These are phyloP conservation scores for Gryllus bimaculatus DNA, from an alignment of 1,140 invertebrate genomes.

Conservation along the genomic window DNA sequence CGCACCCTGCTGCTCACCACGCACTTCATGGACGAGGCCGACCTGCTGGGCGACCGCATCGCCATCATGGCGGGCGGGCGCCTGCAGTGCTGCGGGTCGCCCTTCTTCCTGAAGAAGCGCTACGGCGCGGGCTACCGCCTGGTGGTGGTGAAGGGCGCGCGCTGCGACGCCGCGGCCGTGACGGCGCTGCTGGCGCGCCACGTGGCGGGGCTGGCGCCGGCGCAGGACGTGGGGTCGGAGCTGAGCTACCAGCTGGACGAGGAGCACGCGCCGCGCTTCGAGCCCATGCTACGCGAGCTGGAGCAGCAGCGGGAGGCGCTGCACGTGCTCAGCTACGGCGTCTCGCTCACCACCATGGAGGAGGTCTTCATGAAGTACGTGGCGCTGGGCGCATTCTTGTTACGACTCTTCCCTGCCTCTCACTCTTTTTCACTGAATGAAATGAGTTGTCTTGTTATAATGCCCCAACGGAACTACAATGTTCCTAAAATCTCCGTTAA, in stretches of 20 bases:
- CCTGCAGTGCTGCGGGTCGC: constrained; percentile 45
- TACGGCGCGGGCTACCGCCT: constrained; percentile 53
- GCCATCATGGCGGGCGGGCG: constrained; percentile 48
- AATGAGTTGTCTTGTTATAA: no score
- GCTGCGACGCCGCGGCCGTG: constrained; percentile 44
- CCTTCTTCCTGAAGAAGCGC: constrained; percentile 46
- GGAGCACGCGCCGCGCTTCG: constrained; percentile 40
- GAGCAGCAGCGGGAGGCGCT: constrained; percentile 35
- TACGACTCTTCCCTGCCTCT: no score
- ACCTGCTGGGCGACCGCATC: constrained; percentile 51
- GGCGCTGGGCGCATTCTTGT: no score
- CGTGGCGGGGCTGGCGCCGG: constrained; percentile 43
- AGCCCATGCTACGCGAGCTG: constrained; percentile 39
- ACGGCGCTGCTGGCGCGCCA: constrained; percentile 44
- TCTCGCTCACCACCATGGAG: constrained; percentile 51
- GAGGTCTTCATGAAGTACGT: constrained; percentile 50
- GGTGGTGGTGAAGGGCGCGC: constrained; percentile 39
- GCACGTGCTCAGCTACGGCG: constrained; percentile 43
- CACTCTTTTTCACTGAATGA: no score
- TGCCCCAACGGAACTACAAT: no score
- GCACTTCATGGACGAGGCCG: constrained; percentile 64
- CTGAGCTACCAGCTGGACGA: constrained; percentile 46
- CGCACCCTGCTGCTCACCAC: constrained; percentile 54
- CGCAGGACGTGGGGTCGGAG: constrained; percentile 45
- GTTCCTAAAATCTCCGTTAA: no score